These are phyloP conservation scores for Mellivora capensis DNA, from an alignment of 2,113 vertebrate genomes.

Conservation along the genomic window DNA sequence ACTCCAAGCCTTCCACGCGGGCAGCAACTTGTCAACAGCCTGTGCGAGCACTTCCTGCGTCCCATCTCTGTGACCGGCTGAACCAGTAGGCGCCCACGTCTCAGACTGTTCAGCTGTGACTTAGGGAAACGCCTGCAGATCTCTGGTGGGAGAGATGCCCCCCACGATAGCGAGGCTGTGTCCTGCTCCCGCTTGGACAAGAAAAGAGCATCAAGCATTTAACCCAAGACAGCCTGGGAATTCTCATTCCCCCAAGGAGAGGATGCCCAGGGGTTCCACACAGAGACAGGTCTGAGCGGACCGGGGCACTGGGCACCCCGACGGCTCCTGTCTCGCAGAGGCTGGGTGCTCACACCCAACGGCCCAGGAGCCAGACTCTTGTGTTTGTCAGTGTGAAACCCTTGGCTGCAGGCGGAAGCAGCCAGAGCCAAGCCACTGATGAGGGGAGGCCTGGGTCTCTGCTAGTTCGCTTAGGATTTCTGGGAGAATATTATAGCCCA, in stretches of 20 bases:
- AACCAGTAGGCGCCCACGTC: accelerated
- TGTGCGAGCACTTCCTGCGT: not conserved
- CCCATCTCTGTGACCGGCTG: not conserved
- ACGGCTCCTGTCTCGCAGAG: not conserved
- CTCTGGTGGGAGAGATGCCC: not conserved
- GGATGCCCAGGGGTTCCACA: not conserved
- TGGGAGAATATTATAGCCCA: not conserved
- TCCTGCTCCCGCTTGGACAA: not conserved
- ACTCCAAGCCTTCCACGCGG: not conserved
- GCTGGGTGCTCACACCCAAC: too few relatives aligned
- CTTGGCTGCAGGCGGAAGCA: not conserved
- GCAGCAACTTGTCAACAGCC: not conserved
- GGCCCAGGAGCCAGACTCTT: not conserved
- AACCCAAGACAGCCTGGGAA: not conserved
- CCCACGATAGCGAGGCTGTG: not conserved
- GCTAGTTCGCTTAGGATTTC: not conserved
- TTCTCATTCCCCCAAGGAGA: not conserved
- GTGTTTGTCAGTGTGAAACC: not conserved
- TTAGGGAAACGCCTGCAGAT: not conserved
- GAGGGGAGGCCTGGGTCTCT: not conserved
- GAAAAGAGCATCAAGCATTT: not conserved
- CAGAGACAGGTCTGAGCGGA: not conserved
- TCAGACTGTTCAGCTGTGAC: not conserved
- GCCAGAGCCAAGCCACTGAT: not conserved
- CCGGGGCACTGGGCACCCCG: not conserved